Conservation (phyloP, 2,113 vertebrate species). For the Pygoscelis antarcticus region DNA sequence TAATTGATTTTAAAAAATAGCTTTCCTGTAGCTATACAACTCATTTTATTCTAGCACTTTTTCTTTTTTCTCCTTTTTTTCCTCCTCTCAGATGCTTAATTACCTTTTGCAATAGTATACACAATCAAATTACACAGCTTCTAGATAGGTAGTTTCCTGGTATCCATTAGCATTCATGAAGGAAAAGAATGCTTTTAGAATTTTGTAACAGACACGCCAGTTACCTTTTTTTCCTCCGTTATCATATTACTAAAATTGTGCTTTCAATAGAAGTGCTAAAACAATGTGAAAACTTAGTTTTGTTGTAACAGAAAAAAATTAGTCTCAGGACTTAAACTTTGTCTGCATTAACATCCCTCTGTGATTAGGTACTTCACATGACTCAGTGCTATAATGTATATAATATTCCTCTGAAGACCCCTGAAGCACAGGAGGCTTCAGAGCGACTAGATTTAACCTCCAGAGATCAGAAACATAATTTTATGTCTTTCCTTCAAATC, state of each 20-base stretch:
- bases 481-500: not conserved
- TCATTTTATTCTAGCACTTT: constrained; percentile 44
- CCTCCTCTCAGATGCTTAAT: constrained; percentile 53
- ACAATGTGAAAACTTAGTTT: not conserved
- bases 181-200: not conserved
- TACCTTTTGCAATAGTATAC: constrained; percentile 11
- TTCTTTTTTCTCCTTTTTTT: not conserved
- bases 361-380: too few relatives aligned
- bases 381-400: not conserved
- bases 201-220: not conserved
- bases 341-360: not conserved
- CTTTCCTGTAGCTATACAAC: constrained; percentile 49
- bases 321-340: not conserved
- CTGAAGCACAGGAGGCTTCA: not conserved
- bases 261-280: not conserved
- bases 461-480: not conserved
- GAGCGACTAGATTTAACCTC: not conserved
- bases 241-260: not conserved
- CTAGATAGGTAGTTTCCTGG: not conserved
- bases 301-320: not conserved
- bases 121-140: constrained; percentile 37
- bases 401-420: not conserved
- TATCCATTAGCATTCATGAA: constrained; percentile 4
- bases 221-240: not conserved
- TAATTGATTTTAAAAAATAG: constrained; percentile 68